These are phyloP conservation scores for Pygoscelis antarcticus DNA, from an alignment of 2,113 vertebrate species.

Conservation along the genomic window DNA sequence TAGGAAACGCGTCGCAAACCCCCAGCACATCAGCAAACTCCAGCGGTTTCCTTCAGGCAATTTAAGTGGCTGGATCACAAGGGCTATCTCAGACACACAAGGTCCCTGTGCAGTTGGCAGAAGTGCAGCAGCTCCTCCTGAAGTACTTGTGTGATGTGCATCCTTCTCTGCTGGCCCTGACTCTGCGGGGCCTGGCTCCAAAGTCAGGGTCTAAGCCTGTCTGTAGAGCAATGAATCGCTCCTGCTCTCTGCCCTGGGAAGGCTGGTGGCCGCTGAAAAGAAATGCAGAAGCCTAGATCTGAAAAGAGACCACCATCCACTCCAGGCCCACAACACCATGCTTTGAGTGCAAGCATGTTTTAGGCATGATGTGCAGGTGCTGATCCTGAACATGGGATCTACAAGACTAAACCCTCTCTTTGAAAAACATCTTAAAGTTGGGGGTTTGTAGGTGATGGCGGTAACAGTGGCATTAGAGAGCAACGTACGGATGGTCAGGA, in stretches of 20 bases:
- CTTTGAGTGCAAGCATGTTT: not conserved
- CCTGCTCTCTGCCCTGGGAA: not conserved
- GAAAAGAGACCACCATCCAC: not conserved
- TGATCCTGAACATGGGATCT: not conserved
- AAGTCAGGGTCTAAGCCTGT: not conserved
- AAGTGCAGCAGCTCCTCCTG: not conserved
- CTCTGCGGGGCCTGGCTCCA: not conserved
- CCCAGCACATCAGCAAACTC: not conserved
- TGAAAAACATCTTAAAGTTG: not conserved
- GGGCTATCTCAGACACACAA: not conserved
- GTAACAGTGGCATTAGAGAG: not conserved
- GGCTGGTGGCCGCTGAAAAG: not conserved
- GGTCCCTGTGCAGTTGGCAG: not conserved
- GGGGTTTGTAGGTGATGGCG: not conserved
- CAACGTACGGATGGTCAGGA: not conserved
- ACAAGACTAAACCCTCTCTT: not conserved
- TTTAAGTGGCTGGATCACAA: not conserved
- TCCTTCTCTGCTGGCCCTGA: not conserved
- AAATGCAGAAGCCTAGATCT: not conserved
- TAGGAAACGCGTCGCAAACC: fast-evolving
- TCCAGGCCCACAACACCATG: too few relatives aligned
- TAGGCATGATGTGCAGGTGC: not conserved
- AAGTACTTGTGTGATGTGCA: not conserved
- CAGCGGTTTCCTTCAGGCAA: not conserved
- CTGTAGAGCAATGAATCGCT: not conserved